These are phyloP conservation scores for Hydrocynus forskahlii DNA, from an alignment of 2,797 vertebrate species.

Conservation along the genomic window DNA sequence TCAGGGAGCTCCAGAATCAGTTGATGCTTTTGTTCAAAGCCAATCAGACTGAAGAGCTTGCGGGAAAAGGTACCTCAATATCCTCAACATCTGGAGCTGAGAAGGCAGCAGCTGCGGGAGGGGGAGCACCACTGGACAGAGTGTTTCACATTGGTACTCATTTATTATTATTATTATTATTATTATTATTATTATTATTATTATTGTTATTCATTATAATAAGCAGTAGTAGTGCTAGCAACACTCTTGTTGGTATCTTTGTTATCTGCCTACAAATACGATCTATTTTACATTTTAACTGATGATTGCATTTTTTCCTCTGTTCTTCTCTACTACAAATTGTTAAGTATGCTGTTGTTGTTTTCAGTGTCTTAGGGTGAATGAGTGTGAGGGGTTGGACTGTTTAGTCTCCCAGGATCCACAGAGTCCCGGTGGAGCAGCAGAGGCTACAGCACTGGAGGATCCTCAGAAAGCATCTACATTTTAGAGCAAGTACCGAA, in stretches of 20 bases:
- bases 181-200: background rate
- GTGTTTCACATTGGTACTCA: background rate
- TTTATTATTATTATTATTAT: background rate
- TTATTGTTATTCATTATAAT: background rate
- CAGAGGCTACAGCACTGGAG: background rate
- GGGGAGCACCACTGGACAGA: constrained; percentile 83
- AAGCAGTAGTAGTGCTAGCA: background rate
- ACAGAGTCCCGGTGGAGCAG: background rate
- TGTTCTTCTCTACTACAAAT: background rate
- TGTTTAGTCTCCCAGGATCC: background rate
- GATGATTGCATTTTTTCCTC: background rate
- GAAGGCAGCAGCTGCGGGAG: constrained; percentile 82
- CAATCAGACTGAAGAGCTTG: constrained; percentile 83
- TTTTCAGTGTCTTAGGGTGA: background rate
- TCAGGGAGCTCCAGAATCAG: constrained; percentile 69
- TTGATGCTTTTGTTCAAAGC: constrained; percentile 84
- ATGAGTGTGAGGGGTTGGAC: background rate
- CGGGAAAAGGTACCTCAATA: constrained; percentile 77
- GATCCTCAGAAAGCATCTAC: background rate
- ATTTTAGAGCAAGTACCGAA: constrained; percentile 1
- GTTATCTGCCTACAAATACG: background rate
- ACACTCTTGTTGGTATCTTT: constrained; percentile 22
- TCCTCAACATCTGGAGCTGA: constrained; percentile 86
- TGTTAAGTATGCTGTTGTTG: background rate
- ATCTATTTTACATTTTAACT: background rate